Base-by-base conservation (phyloP, 1,140 invertebrate species). In the Drosophila lacteicornis region DNA sequence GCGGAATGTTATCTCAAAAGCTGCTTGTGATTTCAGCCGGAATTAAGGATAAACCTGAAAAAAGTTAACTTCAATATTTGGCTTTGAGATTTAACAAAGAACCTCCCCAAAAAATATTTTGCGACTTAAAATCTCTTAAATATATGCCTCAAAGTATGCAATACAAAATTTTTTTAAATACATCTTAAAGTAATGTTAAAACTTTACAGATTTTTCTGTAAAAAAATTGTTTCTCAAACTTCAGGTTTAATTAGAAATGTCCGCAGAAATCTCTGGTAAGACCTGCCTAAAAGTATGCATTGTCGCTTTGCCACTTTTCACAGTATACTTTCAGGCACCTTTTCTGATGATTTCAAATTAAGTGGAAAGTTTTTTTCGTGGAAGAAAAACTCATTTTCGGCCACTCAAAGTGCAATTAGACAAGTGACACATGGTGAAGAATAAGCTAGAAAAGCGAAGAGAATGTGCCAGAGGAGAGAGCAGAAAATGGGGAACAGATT, bases 381-480 rank as follows among this genome's bases (percentile, higher is more conserved):
- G 47, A 19, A 13, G 33, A 15, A 42, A 55, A 78, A 40, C 47
- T 45, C 51, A 70, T 79, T 83, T 82, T 60, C 75, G 33, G 75
- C 56, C 69, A 70, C 33, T 82, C 46, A 82, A 82, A 71, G 15
- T 68, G 83, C 83, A 82, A 82, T 86, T 86, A 85, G 65, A 60
- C 22, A 30, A 65, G 60, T 46, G 51, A 47, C 51, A 69, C 53
- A 76, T 68, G 53, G 33, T n/a, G 13, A 27, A 19, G 11, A 17
- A n/a, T 38, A 15, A 19, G 19, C 2, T 13, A 17, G 12, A 33
- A 19, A 19, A 40, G 12, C 13, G 8, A 19, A 4, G 22, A 19
- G 13, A 38, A 19, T 19, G 19, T 19, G 19, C 19, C 19, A 19
- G 19, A 19, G 19, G 19, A 19, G 19, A 19, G 13, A 38, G 33